Percentiles rank a stretch among this genome's conserved stretches.
Conservation (phyloP, 2,888 invertebrate genomes). For the Melangyna quadrimaculata region DNA sequence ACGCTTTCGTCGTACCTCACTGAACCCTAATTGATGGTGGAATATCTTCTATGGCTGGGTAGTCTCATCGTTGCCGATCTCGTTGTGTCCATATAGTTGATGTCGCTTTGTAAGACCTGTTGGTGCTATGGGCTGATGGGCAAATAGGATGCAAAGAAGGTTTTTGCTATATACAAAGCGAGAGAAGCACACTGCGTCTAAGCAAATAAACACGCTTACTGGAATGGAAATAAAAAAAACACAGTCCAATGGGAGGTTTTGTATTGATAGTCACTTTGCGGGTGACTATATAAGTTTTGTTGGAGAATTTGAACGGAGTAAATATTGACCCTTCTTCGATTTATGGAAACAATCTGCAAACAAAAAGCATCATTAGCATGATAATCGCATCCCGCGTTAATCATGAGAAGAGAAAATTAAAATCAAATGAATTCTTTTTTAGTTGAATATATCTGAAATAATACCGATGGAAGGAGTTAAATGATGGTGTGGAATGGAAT, state of each 20-base stretch:
- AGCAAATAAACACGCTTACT: conserved; percentile 53
- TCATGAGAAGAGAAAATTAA: conserved; percentile 43
- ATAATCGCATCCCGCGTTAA: conserved; percentile 60
- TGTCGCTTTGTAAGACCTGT: conserved; percentile 49
- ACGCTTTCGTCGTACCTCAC: conserved; percentile 62
- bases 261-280: conserved; percentile 60
- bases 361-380: conserved; percentile 68
- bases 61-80: conserved; percentile 28
- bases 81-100: conserved; percentile 47
- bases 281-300: conserved; percentile 31
- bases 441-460: background rate
- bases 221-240: conserved; percentile 50
- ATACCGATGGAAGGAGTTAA: background rate
- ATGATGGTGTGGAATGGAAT: background rate
- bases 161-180: background rate
- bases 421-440: conserved; percentile 21
- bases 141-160: conserved; percentile 44
- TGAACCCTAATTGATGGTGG: conserved; percentile 66
- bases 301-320: conserved; percentile 41
- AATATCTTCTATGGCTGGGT: conserved; percentile 28
- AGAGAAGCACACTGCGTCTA: conserved; percentile 15
- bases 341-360: conserved; percentile 71
- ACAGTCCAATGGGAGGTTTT: conserved; percentile 6
- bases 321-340: conserved; percentile 70
- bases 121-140: conserved; percentile 25